These are phyloP conservation scores for Tetragnatha montana DNA, from an alignment of 2,888 invertebrate genomes.

Conservation along the genomic window DNA sequence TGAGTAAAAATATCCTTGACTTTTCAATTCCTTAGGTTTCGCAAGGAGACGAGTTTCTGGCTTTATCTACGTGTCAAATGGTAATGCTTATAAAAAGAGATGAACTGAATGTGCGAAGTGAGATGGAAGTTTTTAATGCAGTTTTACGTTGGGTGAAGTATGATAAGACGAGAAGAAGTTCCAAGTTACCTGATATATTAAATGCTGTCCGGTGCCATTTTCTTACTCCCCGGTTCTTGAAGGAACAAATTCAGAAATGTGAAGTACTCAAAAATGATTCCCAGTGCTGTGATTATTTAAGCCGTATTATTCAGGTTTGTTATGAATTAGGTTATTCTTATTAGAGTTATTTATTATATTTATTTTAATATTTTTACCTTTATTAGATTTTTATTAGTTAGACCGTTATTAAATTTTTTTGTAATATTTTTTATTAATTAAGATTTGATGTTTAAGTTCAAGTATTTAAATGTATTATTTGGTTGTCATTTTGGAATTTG, in stretches of 20 bases:
- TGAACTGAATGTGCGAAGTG: constrained; percentile 92
- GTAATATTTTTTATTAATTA: too few relatives aligned
- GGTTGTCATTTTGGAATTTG: neutral
- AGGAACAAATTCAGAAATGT: constrained; percentile 93
- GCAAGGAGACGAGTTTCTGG: constrained; percentile 93
- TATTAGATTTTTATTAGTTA: too few relatives aligned
- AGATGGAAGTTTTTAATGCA: constrained; percentile 92
- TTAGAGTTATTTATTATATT: neutral
- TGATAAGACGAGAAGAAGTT: constrained; percentile 88
- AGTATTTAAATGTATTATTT: too few relatives aligned
- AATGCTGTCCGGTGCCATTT: constrained; percentile 93
- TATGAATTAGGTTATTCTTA: neutral
- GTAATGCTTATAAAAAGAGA: constrained; percentile 90
- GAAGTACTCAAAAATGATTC: constrained; percentile 90
- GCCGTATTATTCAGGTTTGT: constrained; percentile 87
- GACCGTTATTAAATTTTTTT: too few relatives aligned
- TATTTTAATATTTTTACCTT: too few relatives aligned
- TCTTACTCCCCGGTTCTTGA: constrained; percentile 91
- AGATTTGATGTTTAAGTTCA: too few relatives aligned
- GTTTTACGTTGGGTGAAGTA: constrained; percentile 91
- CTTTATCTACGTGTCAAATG: constrained; percentile 86
- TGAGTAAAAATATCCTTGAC: neutral
- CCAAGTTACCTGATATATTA: constrained; percentile 90
- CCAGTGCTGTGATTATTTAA: constrained; percentile 91
- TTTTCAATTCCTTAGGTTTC: constrained; percentile 81